Percentiles rank a stretch among this genome's conserved stretches.
Evolutionary conservation across 2,113 vertebrate genomes (phyloP).

Genomic region (Vulpes vulpes): DNA sequence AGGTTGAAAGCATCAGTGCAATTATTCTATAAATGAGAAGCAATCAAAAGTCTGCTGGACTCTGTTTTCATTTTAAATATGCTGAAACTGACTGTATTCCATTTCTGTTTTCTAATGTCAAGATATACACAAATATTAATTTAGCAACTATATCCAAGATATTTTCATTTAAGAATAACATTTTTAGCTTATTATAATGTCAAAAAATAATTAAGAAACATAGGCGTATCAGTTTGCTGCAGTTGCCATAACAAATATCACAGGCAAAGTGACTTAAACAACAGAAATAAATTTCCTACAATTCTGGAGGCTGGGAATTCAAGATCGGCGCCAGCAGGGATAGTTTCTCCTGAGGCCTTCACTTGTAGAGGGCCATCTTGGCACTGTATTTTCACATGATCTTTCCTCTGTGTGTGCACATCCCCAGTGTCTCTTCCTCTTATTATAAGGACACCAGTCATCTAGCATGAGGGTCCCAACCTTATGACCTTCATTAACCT

Average conservation of each 20-base stretch:
- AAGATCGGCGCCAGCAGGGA: neutral
- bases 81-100: neutral
- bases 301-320: neutral
- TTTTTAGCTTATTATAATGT: neutral
- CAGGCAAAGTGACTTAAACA: neutral
- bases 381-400: too few relatives aligned
- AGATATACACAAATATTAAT: neutral
- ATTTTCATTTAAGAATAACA: neutral
- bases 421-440: neutral
- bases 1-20: neutral
- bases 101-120: neutral
- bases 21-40: neutral
- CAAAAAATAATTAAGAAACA: neutral
- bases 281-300: neutral
- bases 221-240: neutral
- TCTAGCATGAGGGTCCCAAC: neutral
- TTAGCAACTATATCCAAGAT: neutral
- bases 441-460: neutral
- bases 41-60: neutral
- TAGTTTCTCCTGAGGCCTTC: neutral
- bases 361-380: neutral
- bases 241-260: neutral
- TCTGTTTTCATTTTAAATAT: neutral
- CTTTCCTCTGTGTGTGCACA: neutral
- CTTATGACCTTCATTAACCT: neutral